Conservation (phyloP, 92 coral and sea anemone species). For the Muricea muricata region DNA sequence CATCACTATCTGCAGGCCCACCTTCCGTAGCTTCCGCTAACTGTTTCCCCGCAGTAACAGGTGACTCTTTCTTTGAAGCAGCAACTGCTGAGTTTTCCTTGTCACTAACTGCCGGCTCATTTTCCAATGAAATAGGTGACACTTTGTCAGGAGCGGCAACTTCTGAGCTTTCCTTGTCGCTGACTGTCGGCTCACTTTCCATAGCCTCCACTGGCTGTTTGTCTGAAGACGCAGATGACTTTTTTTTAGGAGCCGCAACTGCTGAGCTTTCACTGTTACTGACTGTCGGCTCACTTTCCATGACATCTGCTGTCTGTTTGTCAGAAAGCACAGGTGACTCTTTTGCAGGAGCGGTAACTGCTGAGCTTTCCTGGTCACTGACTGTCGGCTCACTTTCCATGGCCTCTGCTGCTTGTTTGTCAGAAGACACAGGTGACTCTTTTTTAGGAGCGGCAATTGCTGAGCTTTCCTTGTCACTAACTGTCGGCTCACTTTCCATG, state of each 20-base stretch:
- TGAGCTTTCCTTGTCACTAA: neutral
- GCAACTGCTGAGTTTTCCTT: neutral
- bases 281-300: conserved; percentile 4
- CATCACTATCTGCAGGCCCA: neutral
- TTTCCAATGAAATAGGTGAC: neutral
- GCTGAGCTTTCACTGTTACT: conserved; percentile 3
- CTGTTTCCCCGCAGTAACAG: neutral
- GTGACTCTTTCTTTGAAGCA: neutral
- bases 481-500: neutral
- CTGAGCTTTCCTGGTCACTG: neutral
- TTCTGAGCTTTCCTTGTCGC: neutral
- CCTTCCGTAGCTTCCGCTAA: neutral
- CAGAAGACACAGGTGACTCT: neutral
- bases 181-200: conserved; percentile 7
- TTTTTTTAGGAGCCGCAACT: neutral
- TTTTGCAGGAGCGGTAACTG: neutral
- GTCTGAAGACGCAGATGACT: neutral
- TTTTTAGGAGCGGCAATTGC: neutral
- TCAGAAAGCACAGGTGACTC: neutral
- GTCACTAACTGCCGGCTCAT: neutral
- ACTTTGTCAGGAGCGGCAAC: neutral
- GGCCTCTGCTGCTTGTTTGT: neutral
- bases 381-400: neutral
- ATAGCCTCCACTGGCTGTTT: conserved; percentile 1
- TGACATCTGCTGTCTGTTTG: neutral